Percentiles rank a stretch among this genome's conserved stretches.
Evolutionary conservation across 2,888 invertebrate species (phyloP).

Genomic region (Lasioglossum pauxillum): DNA sequence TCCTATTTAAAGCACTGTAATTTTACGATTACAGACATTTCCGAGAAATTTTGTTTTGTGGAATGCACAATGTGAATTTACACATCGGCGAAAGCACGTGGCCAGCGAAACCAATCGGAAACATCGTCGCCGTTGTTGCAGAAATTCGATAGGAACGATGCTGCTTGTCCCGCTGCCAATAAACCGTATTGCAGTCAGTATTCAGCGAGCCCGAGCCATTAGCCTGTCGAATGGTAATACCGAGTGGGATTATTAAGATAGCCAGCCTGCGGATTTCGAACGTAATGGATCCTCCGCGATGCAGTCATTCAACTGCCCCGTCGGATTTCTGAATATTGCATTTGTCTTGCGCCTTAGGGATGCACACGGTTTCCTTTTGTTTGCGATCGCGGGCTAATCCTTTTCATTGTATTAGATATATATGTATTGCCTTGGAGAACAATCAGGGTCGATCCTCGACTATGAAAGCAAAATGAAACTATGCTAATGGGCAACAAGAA

Average conservation of each 20-base stretch:
- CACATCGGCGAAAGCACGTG: neutral
- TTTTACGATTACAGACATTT: neutral
- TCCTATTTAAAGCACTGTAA: too few relatives aligned
- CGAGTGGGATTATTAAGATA: constrained; percentile 43
- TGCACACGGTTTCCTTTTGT: neutral
- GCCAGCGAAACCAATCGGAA: constrained; percentile 37
- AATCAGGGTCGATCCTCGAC: neutral
- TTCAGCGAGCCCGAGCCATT: constrained; percentile 40
- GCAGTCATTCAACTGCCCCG: neutral
- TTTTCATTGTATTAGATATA: neutral
- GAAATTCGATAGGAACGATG: constrained; percentile 56
- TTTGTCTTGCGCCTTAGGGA: neutral
- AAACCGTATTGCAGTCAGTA: constrained; percentile 51
- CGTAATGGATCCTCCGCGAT: constrained; percentile 13
- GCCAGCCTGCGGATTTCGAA: constrained; percentile 9
- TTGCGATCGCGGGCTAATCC: neutral
- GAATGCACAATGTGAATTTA: neutral
- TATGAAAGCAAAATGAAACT: neutral
- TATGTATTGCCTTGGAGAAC: neutral
- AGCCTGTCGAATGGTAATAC: constrained; percentile 50
- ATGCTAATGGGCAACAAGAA: neutral
- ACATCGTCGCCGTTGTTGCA: constrained; percentile 55
- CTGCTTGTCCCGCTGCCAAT: constrained; percentile 53
- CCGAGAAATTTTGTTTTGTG: neutral
- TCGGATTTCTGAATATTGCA: neutral